Percentiles rank a stretch among this genome's conserved stretches.
Evolutionary conservation across 2,113 vertebrate species (phyloP).

Genomic region (Cnemophilus loriae): DNA sequence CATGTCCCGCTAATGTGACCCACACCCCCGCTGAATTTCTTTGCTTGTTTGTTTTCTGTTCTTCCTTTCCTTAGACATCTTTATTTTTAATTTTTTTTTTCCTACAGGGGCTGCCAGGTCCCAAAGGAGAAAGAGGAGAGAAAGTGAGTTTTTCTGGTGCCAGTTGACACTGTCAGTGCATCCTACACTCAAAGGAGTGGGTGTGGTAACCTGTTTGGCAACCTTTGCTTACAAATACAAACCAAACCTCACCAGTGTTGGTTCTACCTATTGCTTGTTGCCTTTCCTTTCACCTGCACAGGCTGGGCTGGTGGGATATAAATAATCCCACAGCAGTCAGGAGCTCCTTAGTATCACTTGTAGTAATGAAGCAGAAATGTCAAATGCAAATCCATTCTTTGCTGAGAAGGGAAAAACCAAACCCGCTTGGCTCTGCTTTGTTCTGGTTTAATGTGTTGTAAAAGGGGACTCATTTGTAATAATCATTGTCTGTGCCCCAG

Average conservation of each 20-base stretch:
- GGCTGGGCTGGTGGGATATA: not conserved
- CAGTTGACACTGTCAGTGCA: not conserved
- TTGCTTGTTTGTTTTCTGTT: not conserved
- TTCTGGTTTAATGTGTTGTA: not conserved
- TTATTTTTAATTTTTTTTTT: not conserved
- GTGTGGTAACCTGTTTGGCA: not conserved
- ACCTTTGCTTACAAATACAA: not conserved
- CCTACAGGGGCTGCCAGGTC: constrained; percentile 84
- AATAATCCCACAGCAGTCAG: not conserved
- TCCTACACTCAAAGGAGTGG: not conserved
- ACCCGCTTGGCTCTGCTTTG: not conserved
- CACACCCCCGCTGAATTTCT: not conserved
- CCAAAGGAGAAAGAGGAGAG: constrained; percentile 90
- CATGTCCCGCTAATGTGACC: not conserved
- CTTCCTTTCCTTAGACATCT: not conserved
- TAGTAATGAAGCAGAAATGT: not conserved
- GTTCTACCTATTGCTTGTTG: not conserved
- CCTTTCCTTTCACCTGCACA: not conserved
- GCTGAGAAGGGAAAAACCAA: not conserved
- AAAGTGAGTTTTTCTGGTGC: constrained; percentile 75
- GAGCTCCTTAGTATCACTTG: not conserved
- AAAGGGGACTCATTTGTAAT: not conserved
- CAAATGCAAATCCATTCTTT: not conserved
- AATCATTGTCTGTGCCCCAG: fast-evolving
- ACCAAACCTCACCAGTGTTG: not conserved